A percentile compares a stretch with the other conserved stretches of the same genome.
phyloP scores from a whole-genome alignment of 2,113 vertebrate genomes.

The Clarias gariepinus region DNA sequence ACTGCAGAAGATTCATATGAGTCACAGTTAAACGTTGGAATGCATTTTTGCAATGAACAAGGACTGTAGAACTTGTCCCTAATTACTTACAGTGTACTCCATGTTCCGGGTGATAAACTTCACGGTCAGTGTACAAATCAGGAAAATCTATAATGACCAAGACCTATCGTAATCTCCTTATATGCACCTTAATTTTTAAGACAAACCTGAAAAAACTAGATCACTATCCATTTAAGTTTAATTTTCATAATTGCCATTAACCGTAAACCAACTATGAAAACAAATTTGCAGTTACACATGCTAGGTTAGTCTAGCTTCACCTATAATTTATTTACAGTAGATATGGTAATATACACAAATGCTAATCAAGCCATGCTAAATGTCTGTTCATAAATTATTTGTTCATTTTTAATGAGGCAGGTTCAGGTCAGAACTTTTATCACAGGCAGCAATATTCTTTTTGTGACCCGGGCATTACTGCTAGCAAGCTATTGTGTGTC shows the following conservation, averaged over 20 bases:
- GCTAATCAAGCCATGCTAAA: background rate
- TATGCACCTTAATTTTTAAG: no score
- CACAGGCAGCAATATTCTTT: background rate
- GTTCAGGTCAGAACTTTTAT: background rate
- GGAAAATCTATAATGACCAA: no score
- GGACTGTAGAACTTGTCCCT: no score
- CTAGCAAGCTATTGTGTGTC: background rate
- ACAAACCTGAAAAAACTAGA: background rate
- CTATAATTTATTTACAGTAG: background rate
- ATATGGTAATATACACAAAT: background rate
- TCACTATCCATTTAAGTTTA: no score
- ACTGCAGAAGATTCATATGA: no score
- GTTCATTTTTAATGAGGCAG: background rate
- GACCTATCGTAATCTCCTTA: no score
- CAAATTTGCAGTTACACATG: background rate
- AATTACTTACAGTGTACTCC: no score
- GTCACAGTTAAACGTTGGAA: no score
- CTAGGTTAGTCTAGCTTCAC: background rate
- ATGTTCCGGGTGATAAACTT: no score
- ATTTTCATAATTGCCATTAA: background rate
- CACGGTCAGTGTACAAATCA: no score
- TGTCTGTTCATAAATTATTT: background rate
- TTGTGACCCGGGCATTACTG: background rate
- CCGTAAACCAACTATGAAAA: background rate
- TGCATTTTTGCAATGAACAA: no score